phyloP scores from a whole-genome alignment of 2,113 vertebrate genomes.

The Pluvialis apricaria region DNA sequence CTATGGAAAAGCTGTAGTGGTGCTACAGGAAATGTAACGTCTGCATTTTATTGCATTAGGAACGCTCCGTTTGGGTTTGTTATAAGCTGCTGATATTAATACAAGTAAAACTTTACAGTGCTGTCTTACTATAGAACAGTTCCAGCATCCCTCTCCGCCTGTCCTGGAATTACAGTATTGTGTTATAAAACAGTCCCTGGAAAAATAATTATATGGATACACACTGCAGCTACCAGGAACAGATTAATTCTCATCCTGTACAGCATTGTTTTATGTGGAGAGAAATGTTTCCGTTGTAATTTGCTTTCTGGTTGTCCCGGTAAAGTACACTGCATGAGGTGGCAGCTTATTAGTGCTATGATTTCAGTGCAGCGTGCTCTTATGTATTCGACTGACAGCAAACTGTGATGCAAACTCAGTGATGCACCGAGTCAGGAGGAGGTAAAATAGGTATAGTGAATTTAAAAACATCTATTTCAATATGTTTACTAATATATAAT shows the following conservation, averaged over 20 bases:
- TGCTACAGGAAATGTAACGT: neutral
- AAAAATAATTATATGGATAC: neutral
- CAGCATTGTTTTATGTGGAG: neutral
- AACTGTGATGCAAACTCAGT: no score
- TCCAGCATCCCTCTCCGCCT: neutral
- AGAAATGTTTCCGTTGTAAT: neutral
- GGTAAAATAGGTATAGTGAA: neutral
- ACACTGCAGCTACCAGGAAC: neutral
- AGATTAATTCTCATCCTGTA: neutral
- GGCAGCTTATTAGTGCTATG: neutral
- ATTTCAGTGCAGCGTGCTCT: fast-evolving
- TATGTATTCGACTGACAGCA: fast-evolving
- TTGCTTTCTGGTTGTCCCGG: neutral
- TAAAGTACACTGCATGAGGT: fast-evolving
- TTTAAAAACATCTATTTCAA: neutral
- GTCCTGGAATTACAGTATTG: neutral
- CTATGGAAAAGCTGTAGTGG: neutral
- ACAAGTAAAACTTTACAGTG: neutral
- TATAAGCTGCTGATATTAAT: neutral
- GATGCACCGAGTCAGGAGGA: neutral
- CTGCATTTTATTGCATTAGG: neutral
- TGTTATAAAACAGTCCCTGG: neutral
- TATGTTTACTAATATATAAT: neutral
- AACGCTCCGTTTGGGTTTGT: neutral
- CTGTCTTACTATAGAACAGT: fast-evolving